phyloP scores from a whole-genome alignment of 2,888 invertebrate species.

The Melanostoma scalare region DNA sequence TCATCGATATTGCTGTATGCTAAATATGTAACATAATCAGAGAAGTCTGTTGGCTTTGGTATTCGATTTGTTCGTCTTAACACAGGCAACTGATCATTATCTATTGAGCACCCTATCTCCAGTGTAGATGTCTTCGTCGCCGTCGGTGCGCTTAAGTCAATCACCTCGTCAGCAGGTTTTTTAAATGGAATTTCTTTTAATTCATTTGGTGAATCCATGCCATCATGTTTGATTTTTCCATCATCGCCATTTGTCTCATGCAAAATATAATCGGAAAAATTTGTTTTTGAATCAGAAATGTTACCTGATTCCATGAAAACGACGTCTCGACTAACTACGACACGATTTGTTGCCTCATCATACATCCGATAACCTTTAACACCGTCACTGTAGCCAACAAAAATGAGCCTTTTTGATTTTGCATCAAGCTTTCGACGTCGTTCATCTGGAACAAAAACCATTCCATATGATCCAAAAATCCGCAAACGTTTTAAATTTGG shows the following conservation, averaged over 20 bases:
- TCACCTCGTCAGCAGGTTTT: no score
- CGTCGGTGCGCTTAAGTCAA: no score
- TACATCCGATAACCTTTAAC: slow-evolving; percentile 15
- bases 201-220: no score
- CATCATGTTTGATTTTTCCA: no score
- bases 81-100: no score
- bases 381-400: slow-evolving; percentile 6
- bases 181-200: no score
- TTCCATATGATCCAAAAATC: slow-evolving; percentile 77
- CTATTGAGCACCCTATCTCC: no score
- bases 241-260: no score
- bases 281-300: background rate
- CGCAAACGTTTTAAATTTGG: slow-evolving; percentile 76
- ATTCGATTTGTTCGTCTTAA: no score
- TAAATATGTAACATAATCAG: background rate
- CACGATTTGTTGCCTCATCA: background rate
- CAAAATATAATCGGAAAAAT: no score
- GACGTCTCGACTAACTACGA: slow-evolving; percentile 4
- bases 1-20: background rate
- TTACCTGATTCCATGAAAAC: slow-evolving; percentile 5
- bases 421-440: slow-evolving; percentile 75
- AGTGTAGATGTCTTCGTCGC: no score
- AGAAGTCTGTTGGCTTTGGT: no score
- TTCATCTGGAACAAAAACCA: slow-evolving; percentile 77
- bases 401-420: slow-evolving; percentile 4